Percentiles rank a stretch among this genome's conserved stretches.
phyloP scores from a whole-genome alignment of 1,140 invertebrate species.

The Drosophila quadrilineata region DNA sequence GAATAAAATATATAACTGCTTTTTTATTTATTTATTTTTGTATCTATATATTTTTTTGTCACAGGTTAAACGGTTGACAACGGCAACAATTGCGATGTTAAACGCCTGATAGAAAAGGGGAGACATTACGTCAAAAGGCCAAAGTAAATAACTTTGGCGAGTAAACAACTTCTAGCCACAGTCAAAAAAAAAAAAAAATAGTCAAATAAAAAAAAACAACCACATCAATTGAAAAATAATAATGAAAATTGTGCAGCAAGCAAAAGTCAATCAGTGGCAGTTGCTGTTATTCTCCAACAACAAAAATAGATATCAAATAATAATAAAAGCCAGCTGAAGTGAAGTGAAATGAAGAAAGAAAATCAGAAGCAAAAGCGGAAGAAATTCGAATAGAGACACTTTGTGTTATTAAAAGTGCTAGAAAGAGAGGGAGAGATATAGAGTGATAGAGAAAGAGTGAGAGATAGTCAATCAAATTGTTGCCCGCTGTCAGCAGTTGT shows the following conservation, averaged over 20 bases:
- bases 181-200: conserved; percentile 4
- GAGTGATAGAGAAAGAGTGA: conserved; percentile 36
- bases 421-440: conserved; percentile 45
- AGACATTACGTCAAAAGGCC: conserved; percentile 48
- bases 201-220: conserved; percentile 3
- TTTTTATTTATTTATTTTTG: conserved; percentile 33
- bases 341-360: conserved; percentile 4
- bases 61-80: conserved; percentile 40
- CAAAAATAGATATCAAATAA: no score
- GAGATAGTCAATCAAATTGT: conserved; percentile 61
- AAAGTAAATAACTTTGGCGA: conserved; percentile 46
- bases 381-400: conserved; percentile 42
- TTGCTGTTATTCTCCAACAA: conserved; percentile 43
- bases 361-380: no score
- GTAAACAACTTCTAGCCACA: conserved; percentile 57
- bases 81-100: conserved; percentile 33
- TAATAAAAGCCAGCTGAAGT: conserved; percentile 28
- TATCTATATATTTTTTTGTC: not conserved
- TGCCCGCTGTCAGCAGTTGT: conserved; percentile 17
- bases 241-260: conserved; percentile 62
- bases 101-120: conserved; percentile 52
- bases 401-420: conserved; percentile 66
- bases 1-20: conserved; percentile 18
- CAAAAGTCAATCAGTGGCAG: conserved; percentile 57
- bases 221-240: conserved; percentile 54